A percentile compares a stretch with the other conserved stretches of the same genome.
Evolutionary conservation across 1,140 invertebrate species (phyloP).

Genomic region (Druon quercuslanigerum): DNA sequence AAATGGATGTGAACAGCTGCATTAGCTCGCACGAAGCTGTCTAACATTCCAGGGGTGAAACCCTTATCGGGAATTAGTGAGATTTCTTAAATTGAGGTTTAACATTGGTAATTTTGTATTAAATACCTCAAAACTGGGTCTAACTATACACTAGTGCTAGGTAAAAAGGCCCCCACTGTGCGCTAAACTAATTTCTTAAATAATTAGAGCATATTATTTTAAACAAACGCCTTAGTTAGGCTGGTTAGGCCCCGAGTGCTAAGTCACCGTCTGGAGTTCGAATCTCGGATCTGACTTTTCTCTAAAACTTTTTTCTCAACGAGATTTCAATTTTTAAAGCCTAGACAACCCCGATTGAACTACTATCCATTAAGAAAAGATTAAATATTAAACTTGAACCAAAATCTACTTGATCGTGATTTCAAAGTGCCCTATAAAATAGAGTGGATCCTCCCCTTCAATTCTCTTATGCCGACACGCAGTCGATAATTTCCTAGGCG

Average conservation of each 20-base stretch:
- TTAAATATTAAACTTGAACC: too few species aligned
- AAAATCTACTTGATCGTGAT: too few species aligned
- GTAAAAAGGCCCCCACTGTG: too few species aligned
- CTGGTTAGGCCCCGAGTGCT: neutral
- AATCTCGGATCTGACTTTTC: neutral
- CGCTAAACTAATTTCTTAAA: too few species aligned
- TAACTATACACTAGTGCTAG: too few species aligned
- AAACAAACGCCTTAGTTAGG: neutral
- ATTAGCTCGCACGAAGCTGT: neutral
- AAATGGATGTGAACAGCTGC: constrained; percentile 23
- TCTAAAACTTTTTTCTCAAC: too few species aligned
- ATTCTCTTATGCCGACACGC: neutral
- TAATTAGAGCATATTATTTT: too few species aligned
- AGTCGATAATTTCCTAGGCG: neutral
- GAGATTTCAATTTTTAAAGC: too few species aligned
- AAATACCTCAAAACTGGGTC: too few species aligned
- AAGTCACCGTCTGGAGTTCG: neutral
- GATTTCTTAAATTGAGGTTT: neutral
- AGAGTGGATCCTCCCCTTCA: neutral
- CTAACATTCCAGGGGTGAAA: neutral
- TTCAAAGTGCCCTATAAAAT: neutral
- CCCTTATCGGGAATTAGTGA: neutral
- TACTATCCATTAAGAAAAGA: too few species aligned
- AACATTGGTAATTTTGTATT: too few species aligned
- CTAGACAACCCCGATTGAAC: too few species aligned